These are phyloP conservation scores for Chelonia mydas DNA, from an alignment of 2,797 vertebrate genomes.

Conservation along the genomic window DNA sequence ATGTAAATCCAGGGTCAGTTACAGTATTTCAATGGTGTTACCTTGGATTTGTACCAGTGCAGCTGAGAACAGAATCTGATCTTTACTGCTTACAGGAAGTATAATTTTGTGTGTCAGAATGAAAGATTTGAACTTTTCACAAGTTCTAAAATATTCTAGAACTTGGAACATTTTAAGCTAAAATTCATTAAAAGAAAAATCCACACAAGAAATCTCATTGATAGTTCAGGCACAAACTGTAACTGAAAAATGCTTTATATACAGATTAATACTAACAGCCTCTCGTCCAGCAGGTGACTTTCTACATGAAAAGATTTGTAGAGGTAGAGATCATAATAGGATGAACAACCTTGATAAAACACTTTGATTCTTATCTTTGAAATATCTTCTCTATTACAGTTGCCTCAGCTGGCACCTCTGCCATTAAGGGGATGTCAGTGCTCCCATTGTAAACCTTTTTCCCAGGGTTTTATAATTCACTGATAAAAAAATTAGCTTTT, in stretches of 20 bases:
- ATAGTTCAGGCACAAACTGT: background rate
- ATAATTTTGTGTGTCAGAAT: background rate
- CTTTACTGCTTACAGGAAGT: background rate
- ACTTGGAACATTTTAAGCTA: background rate
- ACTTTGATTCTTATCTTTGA: constrained; percentile 70
- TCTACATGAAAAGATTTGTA: constrained; percentile 57
- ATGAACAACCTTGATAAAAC: constrained; percentile 69
- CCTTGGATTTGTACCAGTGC: background rate
- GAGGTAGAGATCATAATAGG: constrained; percentile 42
- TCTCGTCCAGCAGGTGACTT: constrained; percentile 67
- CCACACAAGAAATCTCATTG: background rate
- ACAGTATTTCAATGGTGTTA: background rate
- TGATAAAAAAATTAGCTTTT: constrained; percentile 59
- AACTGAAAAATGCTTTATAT: constrained; percentile 55
- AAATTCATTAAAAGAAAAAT: constrained; percentile 50
- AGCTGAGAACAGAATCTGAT: background rate
- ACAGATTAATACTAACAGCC: constrained; percentile 36
- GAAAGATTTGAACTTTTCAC: background rate
- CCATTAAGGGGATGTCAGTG: constrained; percentile 18
- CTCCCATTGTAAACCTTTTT: constrained; percentile 53
- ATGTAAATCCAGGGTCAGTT: background rate
- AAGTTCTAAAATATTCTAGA: constrained; percentile 25
- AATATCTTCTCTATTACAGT: constrained; percentile 34
- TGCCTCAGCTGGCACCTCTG: constrained; percentile 14
- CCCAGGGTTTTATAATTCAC: constrained; percentile 29